A percentile compares a stretch with the other conserved stretches of the same genome.
Evolutionary conservation across 2,888 invertebrate genomes (phyloP).

Genomic region (Drosophila melanosoma): DNA sequence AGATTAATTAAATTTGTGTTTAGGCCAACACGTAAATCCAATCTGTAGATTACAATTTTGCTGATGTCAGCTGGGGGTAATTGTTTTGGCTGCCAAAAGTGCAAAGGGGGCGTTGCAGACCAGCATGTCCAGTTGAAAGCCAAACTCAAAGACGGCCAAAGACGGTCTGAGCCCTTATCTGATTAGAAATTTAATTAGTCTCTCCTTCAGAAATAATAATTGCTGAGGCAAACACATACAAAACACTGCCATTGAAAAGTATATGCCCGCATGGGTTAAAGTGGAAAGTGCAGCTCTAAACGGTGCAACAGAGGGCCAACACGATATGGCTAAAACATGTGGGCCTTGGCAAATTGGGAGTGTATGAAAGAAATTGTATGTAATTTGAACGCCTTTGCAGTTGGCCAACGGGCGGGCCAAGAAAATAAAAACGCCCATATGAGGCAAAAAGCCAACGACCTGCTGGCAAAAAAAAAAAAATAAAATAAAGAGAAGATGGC

Average conservation of each 20-base stretch:
- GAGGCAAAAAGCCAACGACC: slow-evolving; percentile 77
- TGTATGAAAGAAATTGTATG: slow-evolving; percentile 64
- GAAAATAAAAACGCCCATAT: slow-evolving; percentile 78
- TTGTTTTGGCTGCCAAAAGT: slow-evolving; percentile 30
- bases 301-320: slow-evolving; percentile 25
- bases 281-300: slow-evolving; percentile 30
- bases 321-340: slow-evolving; percentile 29
- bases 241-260: slow-evolving; percentile 3
- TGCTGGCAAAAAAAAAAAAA: slow-evolving; percentile 50
- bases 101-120: slow-evolving; percentile 11
- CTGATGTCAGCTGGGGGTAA: slow-evolving; percentile 6
- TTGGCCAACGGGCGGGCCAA: slow-evolving; percentile 65
- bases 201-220: slow-evolving; percentile 63
- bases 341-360: slow-evolving; percentile 17
- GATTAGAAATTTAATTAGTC: slow-evolving; percentile 75
- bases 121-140: slow-evolving; percentile 10
- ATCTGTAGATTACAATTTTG: not conserved
- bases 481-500: slow-evolving; percentile 58
- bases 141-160: slow-evolving; percentile 28
- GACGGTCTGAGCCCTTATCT: slow-evolving; percentile 51
- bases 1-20: not conserved
- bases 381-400: slow-evolving; percentile 77
- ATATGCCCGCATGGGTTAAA: slow-evolving; percentile 15
- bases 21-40: not conserved
- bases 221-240: slow-evolving; percentile 38